Percentiles rank a stretch among this genome's conserved stretches.
These are phyloP conservation scores for Rattus norvegicus DNA, from an alignment of 2,113 vertebrate genomes.

Conservation along the genomic window GRCr8 NC_086019.1:95514501-95515000, in stretches of 20 bases:
- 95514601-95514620: constrained; percentile 10
- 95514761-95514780: not conserved
- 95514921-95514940: not conserved
- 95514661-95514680: constrained; percentile 48
- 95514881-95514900: not conserved
- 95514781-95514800: not conserved
- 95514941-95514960: not conserved
- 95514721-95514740: not conserved
- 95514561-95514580: not conserved
- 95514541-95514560: not conserved
- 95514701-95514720: not conserved
- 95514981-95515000: not conserved
- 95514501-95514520: not conserved
- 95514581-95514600: not conserved
- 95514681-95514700: not conserved
- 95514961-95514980: not conserved
- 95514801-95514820: not conserved
- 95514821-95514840: not conserved
- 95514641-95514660: not conserved
- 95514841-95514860: not conserved
- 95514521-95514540: not conserved
- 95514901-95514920: not conserved
- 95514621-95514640: not conserved
- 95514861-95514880: not conserved
- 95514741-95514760: not conserved